phyloP scores from a whole-genome alignment of 1,140 invertebrate species.

The Homalodisca vitripennis region DNA sequence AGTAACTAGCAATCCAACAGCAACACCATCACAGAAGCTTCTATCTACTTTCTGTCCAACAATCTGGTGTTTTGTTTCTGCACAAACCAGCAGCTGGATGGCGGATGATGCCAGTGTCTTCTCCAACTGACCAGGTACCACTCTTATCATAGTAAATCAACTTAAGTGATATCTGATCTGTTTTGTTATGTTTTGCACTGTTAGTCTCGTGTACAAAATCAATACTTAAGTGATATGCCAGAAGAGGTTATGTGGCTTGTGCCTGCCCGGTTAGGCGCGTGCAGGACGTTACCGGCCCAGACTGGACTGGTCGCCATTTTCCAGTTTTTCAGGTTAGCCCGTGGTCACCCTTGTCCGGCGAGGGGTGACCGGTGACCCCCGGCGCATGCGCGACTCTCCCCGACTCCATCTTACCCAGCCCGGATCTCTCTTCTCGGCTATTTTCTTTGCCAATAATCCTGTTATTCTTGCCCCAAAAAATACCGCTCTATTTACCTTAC shows the following conservation, averaged over 20 bases:
- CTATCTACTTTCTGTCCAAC: too few relatives aligned
- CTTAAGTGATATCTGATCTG: too few relatives aligned
- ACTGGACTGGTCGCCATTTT: slow-evolving; percentile 6
- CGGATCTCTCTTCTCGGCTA: background rate
- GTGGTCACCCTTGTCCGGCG: background rate
- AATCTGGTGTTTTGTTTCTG: too few relatives aligned
- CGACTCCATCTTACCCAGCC: background rate
- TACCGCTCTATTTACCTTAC: background rate
- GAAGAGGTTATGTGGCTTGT: background rate
- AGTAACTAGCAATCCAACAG: too few relatives aligned
- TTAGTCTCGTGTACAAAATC: too few relatives aligned
- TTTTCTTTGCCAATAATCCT: slow-evolving; percentile 19
- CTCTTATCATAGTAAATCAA: too few relatives aligned
- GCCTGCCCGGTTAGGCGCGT: background rate
- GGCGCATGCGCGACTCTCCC: background rate
- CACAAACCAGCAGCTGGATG: too few relatives aligned
- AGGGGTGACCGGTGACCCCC: background rate
- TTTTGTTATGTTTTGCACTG: too few relatives aligned
- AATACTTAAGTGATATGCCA: too few relatives aligned
- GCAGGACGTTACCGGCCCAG: background rate
- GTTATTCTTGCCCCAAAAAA: background rate
- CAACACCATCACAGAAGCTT: too few relatives aligned
- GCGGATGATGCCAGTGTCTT: too few relatives aligned
- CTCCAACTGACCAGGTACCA: too few relatives aligned
- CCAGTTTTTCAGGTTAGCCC: background rate